Evolutionary conservation across 2,797 vertebrate genomes (phyloP), one percentile per base, ranked within the genome.

Genomic region (Xenentodon cancila): DNA sequence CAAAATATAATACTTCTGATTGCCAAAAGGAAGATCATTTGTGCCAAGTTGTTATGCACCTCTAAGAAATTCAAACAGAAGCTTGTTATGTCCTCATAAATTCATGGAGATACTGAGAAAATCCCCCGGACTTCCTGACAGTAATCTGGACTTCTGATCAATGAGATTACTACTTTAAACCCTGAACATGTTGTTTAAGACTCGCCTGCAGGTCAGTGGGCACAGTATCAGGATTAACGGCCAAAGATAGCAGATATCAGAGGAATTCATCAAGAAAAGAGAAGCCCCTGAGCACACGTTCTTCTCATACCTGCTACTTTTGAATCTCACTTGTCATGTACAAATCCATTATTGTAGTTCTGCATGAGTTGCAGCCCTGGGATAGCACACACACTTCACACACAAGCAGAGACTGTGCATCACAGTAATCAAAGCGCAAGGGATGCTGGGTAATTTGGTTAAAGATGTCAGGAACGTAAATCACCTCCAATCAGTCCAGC

Each of bases 391-490:
- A 73, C 59, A 55, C 60, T 37, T 57, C 52, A 53, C 53, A 70
- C 81, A 75, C 76, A 74, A 72, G 67, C 67, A 78, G 51, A 77
- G 74, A 78, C 81, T 85, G 81, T 89, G 89, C 86, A 90, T 93
- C 87, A 91, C 81, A 82, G 90, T 91, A 92, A 93, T 93, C 90
- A 84, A 79, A 74, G 74, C 71, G 88, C 92, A 88, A 88, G 60
- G 91, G 85, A 92, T 90, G 86, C 84, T 59, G 84, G 89, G 89
- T 94, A 94, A 94, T 94, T 93, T 89, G 84, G 91, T 94, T 94
- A 94, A 86, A 88, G 89, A 92, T 93, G 92, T 91, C 91, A 93
- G 92, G 90, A 89, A 77, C 89, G 90, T 94, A 93, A 91, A 93
- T 94, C 92, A 94, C 90, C 86, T 87, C 86, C 91, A 93, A 93